phyloP scores from a whole-genome alignment of 2,797 vertebrate species.

The Lagodon rhomboides region DNA sequence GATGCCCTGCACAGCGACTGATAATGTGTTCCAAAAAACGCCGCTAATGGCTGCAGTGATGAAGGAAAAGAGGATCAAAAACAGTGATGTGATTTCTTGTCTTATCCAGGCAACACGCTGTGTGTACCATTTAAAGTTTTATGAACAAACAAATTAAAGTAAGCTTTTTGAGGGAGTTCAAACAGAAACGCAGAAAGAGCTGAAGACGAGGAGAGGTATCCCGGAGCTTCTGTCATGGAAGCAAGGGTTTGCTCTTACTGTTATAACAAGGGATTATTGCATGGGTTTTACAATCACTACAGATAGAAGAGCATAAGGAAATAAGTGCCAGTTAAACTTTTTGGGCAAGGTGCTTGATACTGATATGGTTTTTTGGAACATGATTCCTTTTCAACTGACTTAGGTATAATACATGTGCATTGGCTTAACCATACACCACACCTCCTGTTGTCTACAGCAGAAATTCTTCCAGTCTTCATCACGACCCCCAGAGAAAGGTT shows the following conservation, averaged over 20 bases:
- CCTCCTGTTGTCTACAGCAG: no score
- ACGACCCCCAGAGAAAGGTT: no score
- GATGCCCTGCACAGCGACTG: constrained; percentile 51
- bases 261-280: constrained; percentile 3
- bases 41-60: constrained; percentile 61
- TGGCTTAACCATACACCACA: no score
- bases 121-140: constrained; percentile 14
- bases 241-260: not conserved
- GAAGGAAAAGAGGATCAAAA: constrained; percentile 48
- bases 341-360: not conserved
- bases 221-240: not conserved
- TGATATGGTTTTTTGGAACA: not conserved
- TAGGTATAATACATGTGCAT: not conserved
- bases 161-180: constrained; percentile 16
- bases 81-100: constrained; percentile 28
- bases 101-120: constrained; percentile 17
- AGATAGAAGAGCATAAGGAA: not conserved
- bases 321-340: not conserved
- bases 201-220: constrained; percentile 9
- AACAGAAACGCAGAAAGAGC: constrained; percentile 25
- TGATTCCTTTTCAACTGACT: not conserved
- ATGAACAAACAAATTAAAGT: constrained; percentile 29
- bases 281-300: not conserved
- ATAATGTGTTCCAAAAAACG: constrained; percentile 53
- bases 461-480: no score